These are phyloP conservation scores for Pangasius mekongensis DNA, from an alignment of 2,797 vertebrate genomes.

Conservation along the genomic window DNA sequence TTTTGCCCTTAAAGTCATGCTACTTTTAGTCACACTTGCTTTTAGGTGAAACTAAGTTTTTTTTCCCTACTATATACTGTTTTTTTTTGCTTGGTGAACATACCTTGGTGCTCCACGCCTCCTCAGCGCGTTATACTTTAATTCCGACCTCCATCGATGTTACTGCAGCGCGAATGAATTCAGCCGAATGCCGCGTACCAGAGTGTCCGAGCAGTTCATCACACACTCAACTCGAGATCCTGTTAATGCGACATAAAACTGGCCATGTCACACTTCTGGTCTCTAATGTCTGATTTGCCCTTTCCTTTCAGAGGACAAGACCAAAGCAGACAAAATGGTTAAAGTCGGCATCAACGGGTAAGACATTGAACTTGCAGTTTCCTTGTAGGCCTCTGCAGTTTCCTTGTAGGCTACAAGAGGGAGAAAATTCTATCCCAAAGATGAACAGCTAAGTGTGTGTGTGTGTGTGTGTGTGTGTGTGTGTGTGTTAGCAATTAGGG, in stretches of 20 bases:
- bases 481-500: no score
- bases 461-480: no score
- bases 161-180: background rate
- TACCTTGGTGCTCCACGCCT: background rate
- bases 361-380: slow-evolving; percentile 47
- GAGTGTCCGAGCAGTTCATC: background rate
- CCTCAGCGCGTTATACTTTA: background rate
- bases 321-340: slow-evolving; percentile 79
- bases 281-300: background rate
- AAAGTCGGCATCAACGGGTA: slow-evolving; percentile 85
- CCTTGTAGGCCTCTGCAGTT: background rate
- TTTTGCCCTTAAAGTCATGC: background rate
- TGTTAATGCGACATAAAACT: background rate
- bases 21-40: background rate
- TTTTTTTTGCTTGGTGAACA: background rate
- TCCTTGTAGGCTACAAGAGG: no score
- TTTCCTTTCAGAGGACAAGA: slow-evolving; percentile 71
- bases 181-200: background rate
- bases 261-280: background rate
- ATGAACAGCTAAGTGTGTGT: background rate
- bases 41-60: background rate
- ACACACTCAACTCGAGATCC: background rate
- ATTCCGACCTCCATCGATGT: background rate
- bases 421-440: background rate
- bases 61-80: background rate